Evolutionary conservation across 2,888 invertebrate genomes (phyloP).

Genomic region (Agrotis clavis): DNA sequence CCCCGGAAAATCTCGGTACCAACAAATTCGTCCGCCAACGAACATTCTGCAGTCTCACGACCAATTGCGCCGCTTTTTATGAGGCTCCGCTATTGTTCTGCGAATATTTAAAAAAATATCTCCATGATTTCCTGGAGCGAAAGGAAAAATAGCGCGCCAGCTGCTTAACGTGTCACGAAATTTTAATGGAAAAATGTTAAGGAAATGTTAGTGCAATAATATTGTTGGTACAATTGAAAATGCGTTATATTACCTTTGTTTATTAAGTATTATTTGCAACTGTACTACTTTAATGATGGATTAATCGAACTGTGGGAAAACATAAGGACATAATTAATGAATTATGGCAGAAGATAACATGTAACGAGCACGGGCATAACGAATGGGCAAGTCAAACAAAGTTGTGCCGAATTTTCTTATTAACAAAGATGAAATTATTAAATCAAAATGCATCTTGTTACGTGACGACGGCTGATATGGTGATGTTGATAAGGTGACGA

Average conservation of each 20-base stretch:
- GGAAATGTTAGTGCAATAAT: conserved; percentile 16
- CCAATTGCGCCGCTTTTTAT: conserved; percentile 76
- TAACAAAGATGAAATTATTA: too few relatives aligned
- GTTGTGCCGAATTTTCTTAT: too few relatives aligned
- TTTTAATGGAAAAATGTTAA: conserved; percentile 38
- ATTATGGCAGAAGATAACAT: background rate
- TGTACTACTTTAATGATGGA: background rate
- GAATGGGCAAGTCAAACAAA: too few relatives aligned
- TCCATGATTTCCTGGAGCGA: conserved; percentile 58
- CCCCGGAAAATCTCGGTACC: conserved; percentile 72
- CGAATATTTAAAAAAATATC: conserved; percentile 71
- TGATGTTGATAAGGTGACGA: too few relatives aligned
- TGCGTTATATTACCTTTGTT: background rate
- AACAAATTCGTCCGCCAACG: conserved; percentile 73
- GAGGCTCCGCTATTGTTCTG: conserved; percentile 71
- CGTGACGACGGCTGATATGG: too few relatives aligned
- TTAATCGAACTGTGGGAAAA: background rate
- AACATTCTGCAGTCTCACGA: conserved; percentile 73
- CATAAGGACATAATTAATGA: background rate
- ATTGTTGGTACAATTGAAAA: conserved; percentile 11
- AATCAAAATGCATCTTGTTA: too few relatives aligned
- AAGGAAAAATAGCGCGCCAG: conserved; percentile 54
- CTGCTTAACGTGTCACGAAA: conserved; percentile 45
- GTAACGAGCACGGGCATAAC: background rate
- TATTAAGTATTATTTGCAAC: background rate